These are phyloP conservation scores for Drosophila lacicola DNA, from an alignment of 2,888 invertebrate genomes.

Conservation along the genomic window DNA sequence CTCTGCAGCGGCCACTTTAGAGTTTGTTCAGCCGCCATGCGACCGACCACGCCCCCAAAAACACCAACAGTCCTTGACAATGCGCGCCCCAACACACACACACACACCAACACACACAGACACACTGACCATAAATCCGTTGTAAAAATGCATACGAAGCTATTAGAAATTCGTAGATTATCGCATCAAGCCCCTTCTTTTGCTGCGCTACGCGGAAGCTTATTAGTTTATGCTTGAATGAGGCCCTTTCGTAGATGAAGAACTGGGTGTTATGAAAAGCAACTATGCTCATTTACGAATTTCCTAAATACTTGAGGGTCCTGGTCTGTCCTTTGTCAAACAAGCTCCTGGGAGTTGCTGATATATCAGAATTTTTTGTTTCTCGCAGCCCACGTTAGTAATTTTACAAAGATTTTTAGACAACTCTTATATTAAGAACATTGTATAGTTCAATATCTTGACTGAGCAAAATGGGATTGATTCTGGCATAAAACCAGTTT, in stretches of 20 bases:
- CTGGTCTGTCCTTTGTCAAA: too few species aligned
- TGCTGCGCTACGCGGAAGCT: slow-evolving; percentile 4
- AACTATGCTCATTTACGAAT: too few species aligned
- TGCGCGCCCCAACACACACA: background rate
- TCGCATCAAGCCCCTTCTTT: slow-evolving; percentile 40
- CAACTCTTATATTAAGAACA: too few species aligned
- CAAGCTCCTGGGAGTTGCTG: too few species aligned
- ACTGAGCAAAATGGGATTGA: too few species aligned
- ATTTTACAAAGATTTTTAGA: too few species aligned
- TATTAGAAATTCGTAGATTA: slow-evolving; percentile 53
- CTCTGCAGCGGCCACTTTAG: slow-evolving; percentile 55
- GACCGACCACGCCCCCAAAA: slow-evolving; percentile 31
- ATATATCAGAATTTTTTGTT: too few species aligned
- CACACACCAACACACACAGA: background rate
- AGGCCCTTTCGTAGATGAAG: background rate
- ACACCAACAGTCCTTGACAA: slow-evolving; percentile 35
- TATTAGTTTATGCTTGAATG: background rate
- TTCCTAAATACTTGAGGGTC: too few species aligned
- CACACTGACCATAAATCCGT: slow-evolving; percentile 48
- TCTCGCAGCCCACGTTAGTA: too few species aligned
- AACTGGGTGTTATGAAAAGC: too few species aligned
- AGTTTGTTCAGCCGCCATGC: slow-evolving; percentile 25
- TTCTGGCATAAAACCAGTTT: too few species aligned
- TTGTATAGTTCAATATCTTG: too few species aligned
- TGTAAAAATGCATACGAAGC: slow-evolving; percentile 50